These are phyloP conservation scores for Brachionus asplanchnoidis DNA, from an alignment of 1,140 invertebrate genomes.

Conservation along the genomic window DNA sequence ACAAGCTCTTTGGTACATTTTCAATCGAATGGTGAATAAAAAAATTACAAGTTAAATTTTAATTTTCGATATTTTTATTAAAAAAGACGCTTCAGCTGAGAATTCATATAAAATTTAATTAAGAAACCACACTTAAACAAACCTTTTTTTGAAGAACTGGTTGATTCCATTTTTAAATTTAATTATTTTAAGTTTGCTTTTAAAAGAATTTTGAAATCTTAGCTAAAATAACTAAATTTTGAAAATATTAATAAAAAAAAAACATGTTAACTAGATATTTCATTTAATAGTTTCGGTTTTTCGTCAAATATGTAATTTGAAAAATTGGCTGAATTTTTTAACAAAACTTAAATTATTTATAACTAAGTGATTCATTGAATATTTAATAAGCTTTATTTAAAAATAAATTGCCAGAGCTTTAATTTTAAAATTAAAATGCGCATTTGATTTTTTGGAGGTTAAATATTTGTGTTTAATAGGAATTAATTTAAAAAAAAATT, in stretches of 20 bases:
- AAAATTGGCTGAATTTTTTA: not conserved
- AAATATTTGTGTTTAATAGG: not conserved
- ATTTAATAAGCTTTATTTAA: not conserved
- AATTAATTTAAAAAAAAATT: not conserved
- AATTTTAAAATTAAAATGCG: not conserved
- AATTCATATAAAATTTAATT: not conserved
- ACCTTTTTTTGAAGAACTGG: slow-evolving; percentile 12
- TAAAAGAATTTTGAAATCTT: not conserved
- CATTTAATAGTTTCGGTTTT: not conserved
- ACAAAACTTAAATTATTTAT: not conserved
- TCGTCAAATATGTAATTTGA: not conserved
- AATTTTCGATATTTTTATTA: not conserved
- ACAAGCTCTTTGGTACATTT: not conserved
- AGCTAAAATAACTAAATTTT: not conserved
- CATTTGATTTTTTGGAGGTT: not conserved
- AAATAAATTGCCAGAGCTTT: not conserved
- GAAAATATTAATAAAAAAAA: not conserved
- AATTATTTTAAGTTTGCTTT: not conserved
- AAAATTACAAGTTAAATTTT: not conserved
- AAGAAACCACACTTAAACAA: slow-evolving; percentile 3
- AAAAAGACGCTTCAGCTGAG: not conserved
- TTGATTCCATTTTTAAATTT: slow-evolving; percentile 3
- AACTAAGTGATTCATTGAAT: not conserved
- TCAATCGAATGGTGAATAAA: not conserved
- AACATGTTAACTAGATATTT: not conserved